These are phyloP conservation scores for Pelodytes ibericus DNA, from an alignment of 2,797 vertebrate species.

Conservation along the genomic window DNA sequence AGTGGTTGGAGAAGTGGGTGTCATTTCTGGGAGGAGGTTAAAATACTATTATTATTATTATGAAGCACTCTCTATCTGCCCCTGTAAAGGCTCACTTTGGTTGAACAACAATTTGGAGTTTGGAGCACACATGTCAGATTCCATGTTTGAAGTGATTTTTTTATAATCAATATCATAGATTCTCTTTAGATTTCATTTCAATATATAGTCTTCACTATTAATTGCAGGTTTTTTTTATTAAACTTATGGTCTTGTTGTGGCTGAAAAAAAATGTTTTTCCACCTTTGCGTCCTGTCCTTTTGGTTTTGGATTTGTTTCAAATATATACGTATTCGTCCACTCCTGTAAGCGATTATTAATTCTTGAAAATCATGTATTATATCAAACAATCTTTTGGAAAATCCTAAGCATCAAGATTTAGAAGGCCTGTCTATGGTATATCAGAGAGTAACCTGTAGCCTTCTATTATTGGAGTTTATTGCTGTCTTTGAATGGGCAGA, in stretches of 20 bases:
- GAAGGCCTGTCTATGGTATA: too few species aligned
- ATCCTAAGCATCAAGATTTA: too few species aligned
- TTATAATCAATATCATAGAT: neutral
- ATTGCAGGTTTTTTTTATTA: neutral
- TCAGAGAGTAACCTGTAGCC: too few species aligned
- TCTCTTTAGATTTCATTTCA: neutral
- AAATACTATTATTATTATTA: neutral
- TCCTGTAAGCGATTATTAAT: neutral
- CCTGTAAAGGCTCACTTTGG: neutral
- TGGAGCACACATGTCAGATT: neutral
- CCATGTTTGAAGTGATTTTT: neutral
- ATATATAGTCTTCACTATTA: neutral
- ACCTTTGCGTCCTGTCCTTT: neutral
- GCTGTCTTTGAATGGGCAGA: neutral
- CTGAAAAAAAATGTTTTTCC: neutral
- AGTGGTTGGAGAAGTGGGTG: constrained; percentile 48
- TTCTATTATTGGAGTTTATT: too few species aligned
- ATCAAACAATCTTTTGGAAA: too few species aligned
- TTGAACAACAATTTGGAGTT: neutral
- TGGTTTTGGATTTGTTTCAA: neutral
- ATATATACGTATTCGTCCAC: neutral
- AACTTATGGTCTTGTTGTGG: neutral
- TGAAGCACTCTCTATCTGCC: neutral
- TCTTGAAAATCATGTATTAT: too few species aligned
- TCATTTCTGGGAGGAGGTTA: constrained; percentile 40